Base-by-base conservation (phyloP, 2,888 invertebrate species). In the Laspeyria flexula region DNA sequence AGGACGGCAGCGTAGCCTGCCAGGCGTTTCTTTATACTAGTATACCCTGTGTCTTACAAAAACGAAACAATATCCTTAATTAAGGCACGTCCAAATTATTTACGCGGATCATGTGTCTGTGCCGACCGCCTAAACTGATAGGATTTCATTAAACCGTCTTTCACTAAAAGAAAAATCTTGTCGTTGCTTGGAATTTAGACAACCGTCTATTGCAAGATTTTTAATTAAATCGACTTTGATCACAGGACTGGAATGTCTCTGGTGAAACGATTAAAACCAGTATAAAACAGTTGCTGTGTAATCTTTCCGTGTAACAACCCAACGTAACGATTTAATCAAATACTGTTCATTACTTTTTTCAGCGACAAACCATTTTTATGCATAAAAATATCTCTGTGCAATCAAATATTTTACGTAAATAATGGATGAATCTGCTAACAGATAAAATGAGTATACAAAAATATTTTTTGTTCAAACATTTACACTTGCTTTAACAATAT, bases 171-270 rank as follows among this genome's bases (percentile, higher is more conserved):
- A 79, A 83, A 85, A 83, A 83, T 77, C 74, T 75, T 69, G 74
- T 69, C 78, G 73, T 79, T 77, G 73, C 84, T 85, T 79, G 85
- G 86, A 85, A 88, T 88, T 90, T 85, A 86, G 88, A 88, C 83
- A 86, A 84, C 75, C 81, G 69, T 83, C 85, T 83, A 84, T 87
- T 82, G 84, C 85, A 83, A 86, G 84, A 79, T 86, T 90, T 89
- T 88, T 89, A 90, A 90, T 90, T 90, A 90, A 90, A 88, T 81
- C 83, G 76, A 78, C 88, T 89, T 89, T 88, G 90, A 89, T 88
- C 88, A 83, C 79, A 79, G 78, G 66, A 77, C 79, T 71, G 85
- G 87, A 88, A 88, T 87, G 85, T 88, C 87, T 82, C 83, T 81
- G 79, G 79, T 81, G 71, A 84, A 86, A 82, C 85, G 85, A 85